A percentile compares a stretch with the other conserved stretches of the same genome.
These are phyloP conservation scores for Halcyon smyrnensis DNA, from an alignment of 2,797 vertebrate species.

Conservation along the genomic window DNA sequence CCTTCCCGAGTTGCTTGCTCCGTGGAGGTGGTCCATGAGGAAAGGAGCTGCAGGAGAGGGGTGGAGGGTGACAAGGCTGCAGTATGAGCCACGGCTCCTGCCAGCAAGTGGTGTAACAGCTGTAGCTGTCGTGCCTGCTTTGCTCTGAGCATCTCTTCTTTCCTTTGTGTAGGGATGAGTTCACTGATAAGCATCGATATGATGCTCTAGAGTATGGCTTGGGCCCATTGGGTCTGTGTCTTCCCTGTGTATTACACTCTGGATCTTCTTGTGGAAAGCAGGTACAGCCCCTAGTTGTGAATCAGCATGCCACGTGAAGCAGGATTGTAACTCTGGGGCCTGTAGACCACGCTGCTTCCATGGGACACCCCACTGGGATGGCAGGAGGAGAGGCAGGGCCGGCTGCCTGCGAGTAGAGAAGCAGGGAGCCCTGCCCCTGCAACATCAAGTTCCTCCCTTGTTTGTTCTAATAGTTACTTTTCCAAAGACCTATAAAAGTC, in stretches of 20 bases:
- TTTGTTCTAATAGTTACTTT: background rate
- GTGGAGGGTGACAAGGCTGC: background rate
- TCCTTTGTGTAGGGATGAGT: background rate
- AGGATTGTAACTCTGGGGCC: background rate
- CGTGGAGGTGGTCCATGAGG: background rate
- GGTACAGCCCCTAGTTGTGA: background rate
- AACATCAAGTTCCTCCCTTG: background rate
- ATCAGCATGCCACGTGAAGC: rapidly evolving
- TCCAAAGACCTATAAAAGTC: background rate
- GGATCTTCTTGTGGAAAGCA: background rate
- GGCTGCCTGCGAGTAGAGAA: background rate
- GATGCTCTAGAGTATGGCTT: rapidly evolving
- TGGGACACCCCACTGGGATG: background rate
- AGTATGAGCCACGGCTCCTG: background rate
- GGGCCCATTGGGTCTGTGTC: background rate
- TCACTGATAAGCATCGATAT: rapidly evolving
- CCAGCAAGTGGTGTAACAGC: background rate
- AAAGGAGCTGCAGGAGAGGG: background rate
- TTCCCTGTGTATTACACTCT: background rate
- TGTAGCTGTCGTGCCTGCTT: background rate
- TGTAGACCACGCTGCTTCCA: background rate
- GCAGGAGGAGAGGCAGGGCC: background rate
- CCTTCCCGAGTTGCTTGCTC: background rate
- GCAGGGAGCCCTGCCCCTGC: background rate
- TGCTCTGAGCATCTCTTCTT: background rate